Conservation (phyloP, 1,140 invertebrate species). For the Drosophila pectinifera region DNA sequence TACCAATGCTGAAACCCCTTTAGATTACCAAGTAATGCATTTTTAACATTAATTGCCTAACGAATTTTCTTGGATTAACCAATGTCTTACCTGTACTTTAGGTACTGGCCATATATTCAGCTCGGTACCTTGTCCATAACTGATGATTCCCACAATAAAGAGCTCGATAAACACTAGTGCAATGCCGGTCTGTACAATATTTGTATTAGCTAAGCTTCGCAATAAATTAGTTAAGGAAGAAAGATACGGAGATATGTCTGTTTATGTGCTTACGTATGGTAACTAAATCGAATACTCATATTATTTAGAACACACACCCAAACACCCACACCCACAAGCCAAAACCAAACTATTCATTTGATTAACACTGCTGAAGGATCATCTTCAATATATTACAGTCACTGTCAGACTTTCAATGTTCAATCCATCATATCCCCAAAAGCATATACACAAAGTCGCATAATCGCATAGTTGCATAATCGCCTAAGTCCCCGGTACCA, state of each 20-base stretch:
- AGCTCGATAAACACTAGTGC: conserved; percentile 55
- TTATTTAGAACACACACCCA: conserved; percentile 42
- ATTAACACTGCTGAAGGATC: conserved; percentile 46
- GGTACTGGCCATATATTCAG: not conserved
- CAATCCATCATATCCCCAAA: conserved; percentile 19
- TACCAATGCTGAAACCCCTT: conserved; percentile 8
- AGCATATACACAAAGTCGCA: not conserved
- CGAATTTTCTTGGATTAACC: conserved; percentile 12
- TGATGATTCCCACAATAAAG: conserved; percentile 19
- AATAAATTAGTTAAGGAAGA: conserved; percentile 31
- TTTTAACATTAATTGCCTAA: conserved; percentile 18
- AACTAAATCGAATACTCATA: conserved; percentile 70
- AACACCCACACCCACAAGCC: conserved; percentile 27
- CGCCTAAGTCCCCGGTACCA: conserved; percentile 45
- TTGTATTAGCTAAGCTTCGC: conserved; percentile 58
- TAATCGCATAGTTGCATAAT: conserved; percentile 1
- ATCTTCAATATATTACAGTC: conserved; percentile 30
- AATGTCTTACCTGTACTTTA: not conserved
- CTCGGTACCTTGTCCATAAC: conserved; percentile 10
- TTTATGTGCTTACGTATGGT: conserved; percentile 39
- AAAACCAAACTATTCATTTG: conserved; percentile 46
- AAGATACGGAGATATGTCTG: conserved; percentile 22
- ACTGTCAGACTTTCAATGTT: conserved; percentile 56
- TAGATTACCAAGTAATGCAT: conserved; percentile 14
- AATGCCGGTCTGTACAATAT: conserved; percentile 74